phyloP scores from a whole-genome alignment of 1,140 invertebrate genomes.

The Eumaeus atala region DNA sequence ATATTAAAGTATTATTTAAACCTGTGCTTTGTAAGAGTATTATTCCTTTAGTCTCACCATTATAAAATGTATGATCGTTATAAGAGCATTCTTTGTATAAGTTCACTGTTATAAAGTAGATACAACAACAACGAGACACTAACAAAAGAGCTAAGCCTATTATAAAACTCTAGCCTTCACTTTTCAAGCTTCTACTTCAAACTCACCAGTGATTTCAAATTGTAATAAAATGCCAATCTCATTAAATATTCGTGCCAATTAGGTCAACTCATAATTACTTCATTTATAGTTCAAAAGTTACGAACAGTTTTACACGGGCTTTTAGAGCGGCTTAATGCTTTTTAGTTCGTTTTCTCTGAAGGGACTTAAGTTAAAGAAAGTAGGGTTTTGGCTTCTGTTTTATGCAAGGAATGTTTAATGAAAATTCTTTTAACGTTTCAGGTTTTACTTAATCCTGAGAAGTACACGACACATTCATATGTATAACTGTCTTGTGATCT shows the following conservation, averaged over 20 bases:
- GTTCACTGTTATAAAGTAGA: neutral
- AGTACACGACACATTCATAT: no score
- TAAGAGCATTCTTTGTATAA: neutral
- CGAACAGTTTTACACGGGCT: slow-evolving; percentile 6
- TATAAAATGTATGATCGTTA: no score
- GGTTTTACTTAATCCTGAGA: no score
- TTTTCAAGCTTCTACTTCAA: slow-evolving; percentile 4
- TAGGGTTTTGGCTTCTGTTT: neutral
- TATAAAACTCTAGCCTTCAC: slow-evolving; percentile 13
- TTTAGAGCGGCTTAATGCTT: slow-evolving; percentile 2
- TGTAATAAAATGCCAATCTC: slow-evolving; percentile 14
- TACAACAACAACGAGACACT: no score
- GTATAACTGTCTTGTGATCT: no score
- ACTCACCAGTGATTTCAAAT: slow-evolving; percentile 15
- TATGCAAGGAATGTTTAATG: neutral
- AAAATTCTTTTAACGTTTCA: no score
- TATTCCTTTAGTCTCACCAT: neutral
- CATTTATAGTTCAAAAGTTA: slow-evolving; percentile 17
- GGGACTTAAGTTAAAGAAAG: no score
- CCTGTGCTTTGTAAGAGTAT: neutral
- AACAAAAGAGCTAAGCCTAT: slow-evolving; percentile 4
- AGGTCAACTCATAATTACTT: slow-evolving; percentile 21
- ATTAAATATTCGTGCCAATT: slow-evolving; percentile 19
- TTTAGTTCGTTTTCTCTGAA: slow-evolving; percentile 1
- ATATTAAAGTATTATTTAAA: no score